Evolutionary conservation across 2,113 vertebrate species (phyloP).

Genomic region (Rana temporaria): DNA sequence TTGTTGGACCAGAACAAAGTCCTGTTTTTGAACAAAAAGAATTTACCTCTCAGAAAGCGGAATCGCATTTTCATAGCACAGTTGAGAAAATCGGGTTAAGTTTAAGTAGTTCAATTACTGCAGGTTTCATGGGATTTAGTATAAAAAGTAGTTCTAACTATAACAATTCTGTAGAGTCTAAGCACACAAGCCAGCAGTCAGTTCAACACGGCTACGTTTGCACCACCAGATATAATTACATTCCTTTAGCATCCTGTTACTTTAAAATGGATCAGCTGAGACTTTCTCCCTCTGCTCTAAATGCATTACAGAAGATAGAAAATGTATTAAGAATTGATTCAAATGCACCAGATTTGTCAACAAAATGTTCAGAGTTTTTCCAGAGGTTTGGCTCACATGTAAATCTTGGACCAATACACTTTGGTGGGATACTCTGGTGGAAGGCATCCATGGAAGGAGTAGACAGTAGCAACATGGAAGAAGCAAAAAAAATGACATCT

Average conservation of each 20-base stretch:
- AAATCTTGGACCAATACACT: slow-evolving; percentile 68
- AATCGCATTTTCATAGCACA: slow-evolving; percentile 62
- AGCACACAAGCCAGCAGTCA: neutral
- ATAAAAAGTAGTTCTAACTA: slow-evolving; percentile 9
- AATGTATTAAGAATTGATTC: neutral
- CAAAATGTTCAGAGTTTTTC: slow-evolving; percentile 63
- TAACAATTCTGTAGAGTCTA: slow-evolving; percentile 26
- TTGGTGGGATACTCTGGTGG: slow-evolving; percentile 75
- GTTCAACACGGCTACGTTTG: slow-evolving; percentile 62
- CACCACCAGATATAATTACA: slow-evolving; percentile 61
- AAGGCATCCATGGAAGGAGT: slow-evolving; percentile 64
- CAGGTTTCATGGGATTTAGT: fast-evolving
- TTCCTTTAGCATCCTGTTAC: slow-evolving; percentile 68
- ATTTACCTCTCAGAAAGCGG: slow-evolving; percentile 64
- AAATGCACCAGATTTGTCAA: neutral
- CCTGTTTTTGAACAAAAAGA: slow-evolving; percentile 55
- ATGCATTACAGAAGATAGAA: slow-evolving; percentile 64
- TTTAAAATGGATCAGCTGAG: slow-evolving; percentile 63
- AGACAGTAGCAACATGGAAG: slow-evolving; percentile 7
- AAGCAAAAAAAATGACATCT: slow-evolving; percentile 53
- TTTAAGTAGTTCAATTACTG: slow-evolving; percentile 35
- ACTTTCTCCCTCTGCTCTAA: slow-evolving; percentile 64
- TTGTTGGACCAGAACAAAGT: slow-evolving; percentile 58
- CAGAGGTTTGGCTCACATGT: slow-evolving; percentile 68
- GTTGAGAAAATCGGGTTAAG: slow-evolving; percentile 65